These are phyloP conservation scores for Agonopterix heracliana DNA, from an alignment of 2,888 invertebrate genomes.

Conservation along the genomic window DNA sequence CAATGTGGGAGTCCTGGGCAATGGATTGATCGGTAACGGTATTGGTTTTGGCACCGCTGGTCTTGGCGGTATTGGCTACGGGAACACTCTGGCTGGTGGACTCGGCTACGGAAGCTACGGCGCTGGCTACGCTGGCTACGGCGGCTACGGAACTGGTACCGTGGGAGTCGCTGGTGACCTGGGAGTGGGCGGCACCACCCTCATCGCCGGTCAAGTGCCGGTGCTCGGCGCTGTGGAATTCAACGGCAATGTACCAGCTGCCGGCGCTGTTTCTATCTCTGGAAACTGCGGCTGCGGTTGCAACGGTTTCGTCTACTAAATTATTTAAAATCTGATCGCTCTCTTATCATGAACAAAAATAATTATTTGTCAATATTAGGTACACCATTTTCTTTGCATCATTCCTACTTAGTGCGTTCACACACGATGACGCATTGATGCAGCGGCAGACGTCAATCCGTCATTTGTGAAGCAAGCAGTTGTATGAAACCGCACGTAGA, in stretches of 20 bases:
- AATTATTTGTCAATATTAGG: too few relatives aligned
- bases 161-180: slow-evolving; percentile 26
- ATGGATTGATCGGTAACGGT: background rate
- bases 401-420: too few relatives aligned
- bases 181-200: slow-evolving; percentile 25
- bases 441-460: too few relatives aligned
- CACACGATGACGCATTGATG: too few relatives aligned
- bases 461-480: too few relatives aligned
- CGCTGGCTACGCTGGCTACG: background rate
- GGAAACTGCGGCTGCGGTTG: slow-evolving; percentile 26
- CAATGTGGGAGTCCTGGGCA: background rate
- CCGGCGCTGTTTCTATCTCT: slow-evolving; percentile 26
- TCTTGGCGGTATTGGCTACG: background rate
- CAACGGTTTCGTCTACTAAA: background rate
- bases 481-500: too few relatives aligned
- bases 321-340: background rate
- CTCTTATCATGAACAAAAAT: background rate
- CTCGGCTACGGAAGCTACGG: background rate
- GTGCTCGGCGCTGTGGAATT: slow-evolving; percentile 29
- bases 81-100: background rate
- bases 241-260: slow-evolving; percentile 22
- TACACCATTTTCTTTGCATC: too few relatives aligned
- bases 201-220: slow-evolving; percentile 30
- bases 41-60: background rate
- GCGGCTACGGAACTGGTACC: slow-evolving; percentile 23